Evolutionary conservation across 1,140 invertebrate genomes (phyloP), one percentile per base, ranked within the genome.

Genomic region (Metopolophium dirhodum): DNA sequence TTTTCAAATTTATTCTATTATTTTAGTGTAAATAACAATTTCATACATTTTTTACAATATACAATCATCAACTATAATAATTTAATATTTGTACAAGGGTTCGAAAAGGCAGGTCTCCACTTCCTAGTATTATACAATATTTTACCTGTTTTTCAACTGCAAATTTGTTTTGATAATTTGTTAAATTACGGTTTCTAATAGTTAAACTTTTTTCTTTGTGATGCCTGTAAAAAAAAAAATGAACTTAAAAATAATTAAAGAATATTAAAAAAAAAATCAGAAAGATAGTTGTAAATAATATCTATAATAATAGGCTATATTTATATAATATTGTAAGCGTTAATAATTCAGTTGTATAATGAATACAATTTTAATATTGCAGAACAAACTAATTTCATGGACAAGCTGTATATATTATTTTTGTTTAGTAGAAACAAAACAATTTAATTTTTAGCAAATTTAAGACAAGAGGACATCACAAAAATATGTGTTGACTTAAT

Each of bases 131-230:
- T 90, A 90, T 57, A n/a, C 88, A 89, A 89, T 89, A 89, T 89
- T 61, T 90, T 90, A 90, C 89, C 89, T 90, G 89, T 90, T 90
- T 90, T 68, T 90, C 89, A 68, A 45, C 89, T 90, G 54, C 54
- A 90, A 90, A 45, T 90, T 90, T 90, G 89, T 90, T 90, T 90
- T 41, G 37, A 61, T 45, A 45, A 45, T 90, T 90, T 45, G 54
- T 90, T 90, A 68, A 30, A 37, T 90, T 90, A 61, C 26, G 61
- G 37, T 90, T 90, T 47, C 54, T 41, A 90, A 41, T 30, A 90
- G 35, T 68, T 90, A 90, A 61, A 45, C 37, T 90, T 30, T 68
- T 90, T 89, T 57, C 87, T 68, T 90, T 68, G 35, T 89, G 49
- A 68, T 6, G 89, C 22, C 89, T 90, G 37, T 68, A 61, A 45